These are phyloP conservation scores for Tauraco hartlaubi DNA, from an alignment of 2,797 vertebrate genomes.

Conservation along the genomic window DNA sequence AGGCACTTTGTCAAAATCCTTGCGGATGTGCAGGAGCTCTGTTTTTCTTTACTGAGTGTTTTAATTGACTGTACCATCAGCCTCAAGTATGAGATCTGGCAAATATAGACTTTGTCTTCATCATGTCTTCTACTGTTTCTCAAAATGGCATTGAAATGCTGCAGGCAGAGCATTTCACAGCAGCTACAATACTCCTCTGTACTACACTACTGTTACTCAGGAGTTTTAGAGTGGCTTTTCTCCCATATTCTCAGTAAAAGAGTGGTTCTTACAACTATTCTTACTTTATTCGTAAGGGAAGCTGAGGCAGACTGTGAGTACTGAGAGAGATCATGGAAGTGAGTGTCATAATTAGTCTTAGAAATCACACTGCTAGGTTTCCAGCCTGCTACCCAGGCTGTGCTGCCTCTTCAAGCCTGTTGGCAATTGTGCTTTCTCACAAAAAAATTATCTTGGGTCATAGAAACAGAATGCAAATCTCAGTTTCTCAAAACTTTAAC, in stretches of 20 bases:
- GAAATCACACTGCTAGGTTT: background rate
- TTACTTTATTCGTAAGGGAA: background rate
- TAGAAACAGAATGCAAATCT: background rate
- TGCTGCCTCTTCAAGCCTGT: background rate
- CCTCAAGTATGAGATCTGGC: background rate
- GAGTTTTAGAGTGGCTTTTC: background rate
- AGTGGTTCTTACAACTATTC: accelerated
- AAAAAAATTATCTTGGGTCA: too few species aligned
- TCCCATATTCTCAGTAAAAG: background rate
- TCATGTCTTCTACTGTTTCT: background rate
- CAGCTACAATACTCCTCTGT: background rate
- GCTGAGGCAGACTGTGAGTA: background rate
- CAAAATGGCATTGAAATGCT: background rate
- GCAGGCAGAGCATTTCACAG: background rate
- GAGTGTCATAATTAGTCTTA: background rate
- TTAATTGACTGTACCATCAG: background rate
- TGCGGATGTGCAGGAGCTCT: background rate
- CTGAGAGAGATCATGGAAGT: background rate
- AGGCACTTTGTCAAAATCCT: background rate
- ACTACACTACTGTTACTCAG: accelerated
- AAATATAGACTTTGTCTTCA: background rate
- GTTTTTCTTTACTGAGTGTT: background rate
- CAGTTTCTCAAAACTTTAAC: background rate
- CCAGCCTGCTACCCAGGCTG: background rate
- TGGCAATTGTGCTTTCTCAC: background rate